Conservation (phyloP, 2,888 invertebrate genomes). For the Pteria penguin region DNA sequence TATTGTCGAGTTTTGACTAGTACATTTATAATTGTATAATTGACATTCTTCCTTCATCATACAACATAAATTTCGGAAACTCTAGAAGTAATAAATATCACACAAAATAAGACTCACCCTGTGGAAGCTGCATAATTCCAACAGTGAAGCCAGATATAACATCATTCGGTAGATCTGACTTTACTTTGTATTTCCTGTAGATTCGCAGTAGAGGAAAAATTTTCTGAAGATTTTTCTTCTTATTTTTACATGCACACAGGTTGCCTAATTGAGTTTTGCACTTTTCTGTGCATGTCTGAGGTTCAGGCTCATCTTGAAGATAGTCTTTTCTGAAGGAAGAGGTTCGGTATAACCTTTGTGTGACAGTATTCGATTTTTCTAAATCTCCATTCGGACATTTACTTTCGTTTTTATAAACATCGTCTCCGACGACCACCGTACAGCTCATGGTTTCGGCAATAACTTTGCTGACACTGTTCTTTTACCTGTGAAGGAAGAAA, state of each 20-base stretch:
- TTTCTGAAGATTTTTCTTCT: slow-evolving; percentile 46
- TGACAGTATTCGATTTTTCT: background rate
- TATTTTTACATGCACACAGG: background rate
- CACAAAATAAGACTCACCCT: slow-evolving; percentile 79
- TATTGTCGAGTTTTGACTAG: too few relatives aligned
- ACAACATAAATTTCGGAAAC: too few relatives aligned
- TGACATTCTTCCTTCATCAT: too few relatives aligned
- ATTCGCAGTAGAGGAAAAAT: slow-evolving; percentile 75
- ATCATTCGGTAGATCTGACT: slow-evolving; percentile 85
- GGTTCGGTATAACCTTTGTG: slow-evolving; percentile 17
- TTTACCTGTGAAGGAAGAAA: too few relatives aligned
- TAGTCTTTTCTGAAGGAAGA: slow-evolving; percentile 36
- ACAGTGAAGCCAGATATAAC: slow-evolving; percentile 92
- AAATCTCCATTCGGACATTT: background rate
- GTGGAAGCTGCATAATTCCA: slow-evolving; percentile 81
- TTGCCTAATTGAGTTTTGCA: slow-evolving; percentile 19
- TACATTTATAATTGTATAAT: too few relatives aligned
- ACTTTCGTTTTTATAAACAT: background rate
- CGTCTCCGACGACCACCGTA: background rate
- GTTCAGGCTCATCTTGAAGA: slow-evolving; percentile 21
- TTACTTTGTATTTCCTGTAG: slow-evolving; percentile 73
- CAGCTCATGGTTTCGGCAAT: background rate
- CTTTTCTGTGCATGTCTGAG: slow-evolving; percentile 1
- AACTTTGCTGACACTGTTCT: too few relatives aligned
- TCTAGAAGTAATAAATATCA: too few relatives aligned